Evolutionary conservation across 2,888 invertebrate genomes (phyloP).

Genomic region (Cataglyphis altisquamis): DNA sequence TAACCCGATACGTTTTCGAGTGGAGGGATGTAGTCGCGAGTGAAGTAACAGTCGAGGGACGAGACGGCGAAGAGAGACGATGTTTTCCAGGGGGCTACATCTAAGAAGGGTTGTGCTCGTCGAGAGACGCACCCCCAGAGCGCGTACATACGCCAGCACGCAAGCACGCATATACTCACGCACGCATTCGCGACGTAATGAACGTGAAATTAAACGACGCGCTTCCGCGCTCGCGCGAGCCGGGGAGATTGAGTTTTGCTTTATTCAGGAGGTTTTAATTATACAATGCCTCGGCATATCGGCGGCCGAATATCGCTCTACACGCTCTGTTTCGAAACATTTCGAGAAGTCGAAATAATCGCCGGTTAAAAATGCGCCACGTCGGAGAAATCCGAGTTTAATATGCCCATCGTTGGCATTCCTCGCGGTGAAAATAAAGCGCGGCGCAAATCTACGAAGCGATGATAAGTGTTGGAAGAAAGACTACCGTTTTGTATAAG

Average conservation of each 20-base stretch:
- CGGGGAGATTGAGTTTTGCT: slow-evolving; percentile 82
- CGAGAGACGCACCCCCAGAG: slow-evolving; percentile 62
- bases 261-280: slow-evolving; percentile 85
- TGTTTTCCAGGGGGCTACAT: slow-evolving; percentile 77
- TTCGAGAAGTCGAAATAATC: slow-evolving; percentile 19
- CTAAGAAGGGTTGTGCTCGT: slow-evolving; percentile 82
- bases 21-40: slow-evolving; percentile 68
- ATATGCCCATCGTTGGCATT: slow-evolving; percentile 18
- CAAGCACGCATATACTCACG: slow-evolving; percentile 56
- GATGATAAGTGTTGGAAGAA: neutral
- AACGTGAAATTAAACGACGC: slow-evolving; percentile 79
- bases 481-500: no score
- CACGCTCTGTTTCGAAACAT: slow-evolving; percentile 42
- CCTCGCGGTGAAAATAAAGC: slow-evolving; percentile 6
- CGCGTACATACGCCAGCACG: slow-evolving; percentile 59
- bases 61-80: slow-evolving; percentile 60
- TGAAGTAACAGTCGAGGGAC: slow-evolving; percentile 55
- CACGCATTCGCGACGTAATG: slow-evolving; percentile 76
- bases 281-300: slow-evolving; percentile 70
- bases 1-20: slow-evolving; percentile 84
- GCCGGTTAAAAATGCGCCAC: slow-evolving; percentile 17
- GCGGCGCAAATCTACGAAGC: no score
- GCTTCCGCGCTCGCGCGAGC: slow-evolving; percentile 60
- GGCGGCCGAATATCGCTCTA: slow-evolving; percentile 59
- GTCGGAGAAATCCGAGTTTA: neutral